Conservation (phyloP, 2,113 vertebrate species). For the Setophaga kirtlandii region DNA sequence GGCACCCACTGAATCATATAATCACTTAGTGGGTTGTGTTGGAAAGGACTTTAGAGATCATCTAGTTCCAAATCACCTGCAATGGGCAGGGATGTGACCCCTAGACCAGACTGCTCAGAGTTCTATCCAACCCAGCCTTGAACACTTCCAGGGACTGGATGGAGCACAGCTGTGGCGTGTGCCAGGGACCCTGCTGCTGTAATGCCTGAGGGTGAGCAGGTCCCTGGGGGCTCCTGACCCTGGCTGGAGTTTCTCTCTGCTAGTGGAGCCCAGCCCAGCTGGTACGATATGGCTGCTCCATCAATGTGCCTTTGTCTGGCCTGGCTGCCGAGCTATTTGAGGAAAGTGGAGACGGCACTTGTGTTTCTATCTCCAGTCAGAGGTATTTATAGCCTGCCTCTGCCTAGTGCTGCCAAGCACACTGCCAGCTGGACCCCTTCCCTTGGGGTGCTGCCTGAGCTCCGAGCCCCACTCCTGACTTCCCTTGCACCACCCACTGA, state of each 20-base stretch:
- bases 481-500: neutral
- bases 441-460: neutral
- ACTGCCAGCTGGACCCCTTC: constrained; percentile 3
- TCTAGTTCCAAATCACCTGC: neutral
- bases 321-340: neutral
- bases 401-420: neutral
- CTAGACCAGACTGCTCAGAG: neutral
- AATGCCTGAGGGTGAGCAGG: neutral
- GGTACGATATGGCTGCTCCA: neutral
- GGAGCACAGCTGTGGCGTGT: fast-evolving
- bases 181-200: neutral
- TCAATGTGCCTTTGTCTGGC: constrained; percentile 54
- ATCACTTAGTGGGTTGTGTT: neutral
- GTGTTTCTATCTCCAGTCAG: constrained; percentile 15
- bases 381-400: constrained; percentile 51
- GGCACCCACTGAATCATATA: neutral
- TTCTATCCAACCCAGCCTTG: neutral
- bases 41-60: neutral
- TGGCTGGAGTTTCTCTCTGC: fast-evolving
- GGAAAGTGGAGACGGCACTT: constrained; percentile 48
- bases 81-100: neutral
- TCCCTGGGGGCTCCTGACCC: neutral
- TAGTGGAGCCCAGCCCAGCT: neutral
- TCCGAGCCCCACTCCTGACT: neutral
- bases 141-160: neutral